Evolutionary conservation across 2,797 vertebrate genomes (phyloP), one percentile per base, ranked within the genome.

Genomic region (Hydrolagus colliei): DNA sequence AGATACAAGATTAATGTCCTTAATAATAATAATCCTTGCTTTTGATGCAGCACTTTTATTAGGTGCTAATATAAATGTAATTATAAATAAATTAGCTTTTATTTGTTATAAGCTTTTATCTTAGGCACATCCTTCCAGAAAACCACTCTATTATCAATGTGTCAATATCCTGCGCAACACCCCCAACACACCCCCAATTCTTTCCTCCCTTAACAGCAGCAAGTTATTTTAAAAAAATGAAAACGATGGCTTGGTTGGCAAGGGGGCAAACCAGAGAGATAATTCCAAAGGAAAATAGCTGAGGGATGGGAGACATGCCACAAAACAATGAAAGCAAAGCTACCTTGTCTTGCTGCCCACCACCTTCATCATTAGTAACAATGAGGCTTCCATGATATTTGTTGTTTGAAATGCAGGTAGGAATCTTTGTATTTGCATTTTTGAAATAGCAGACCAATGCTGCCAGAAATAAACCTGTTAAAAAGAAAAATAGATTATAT

Each of bases 301-400:
- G 6, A 12, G 9, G 22, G 41, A 11, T 16, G 8, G 35, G n/a
- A 10, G 14, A n/a, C 9, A 9, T 11, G 65, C 27, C 2, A 14
- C 14, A 9, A 13, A 3, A 7, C 11, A 2, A 27, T 4, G n/a
- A 27, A n/a, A 10, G 8, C 6, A 2, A 84, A 68, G 63, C 79
- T 18, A 84, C 79, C 79, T 68, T 84, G 7, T 84, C 79, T 71
- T 84, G 32, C 8, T 84, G 79, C 7, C 79, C 79, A n/a, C 79
- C 79, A 7, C 79, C 79, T 27, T 84, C 79, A 11, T 84, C 79
- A n/a, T 71, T 84, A 4, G 14, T 41, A 16, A 68, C 32, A n/a
- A 84, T 41, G 32, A 84, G 32, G 35, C 14, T 71, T 67, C 68
- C 27, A 4, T 84, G 79, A 71, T 84, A 84, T 11, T 41, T 27